Evolutionary conservation across 1,140 invertebrate genomes (phyloP).

Genomic region (Drosophila pectinifera): DNA sequence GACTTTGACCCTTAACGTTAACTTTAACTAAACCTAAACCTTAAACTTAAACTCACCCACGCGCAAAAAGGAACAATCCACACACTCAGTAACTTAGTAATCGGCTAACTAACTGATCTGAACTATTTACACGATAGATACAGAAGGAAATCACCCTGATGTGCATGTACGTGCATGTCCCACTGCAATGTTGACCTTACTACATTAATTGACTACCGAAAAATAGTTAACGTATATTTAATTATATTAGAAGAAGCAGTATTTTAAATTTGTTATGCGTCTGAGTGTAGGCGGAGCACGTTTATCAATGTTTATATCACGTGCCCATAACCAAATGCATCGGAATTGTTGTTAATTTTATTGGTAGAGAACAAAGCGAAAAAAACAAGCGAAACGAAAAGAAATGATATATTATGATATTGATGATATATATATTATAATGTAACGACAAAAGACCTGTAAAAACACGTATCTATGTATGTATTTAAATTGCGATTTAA

Average conservation of each 20-base stretch:
- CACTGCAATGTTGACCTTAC: slow-evolving; percentile 72
- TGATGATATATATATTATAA: slow-evolving; percentile 32
- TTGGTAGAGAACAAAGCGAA: slow-evolving; percentile 53
- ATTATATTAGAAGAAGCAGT: slow-evolving; percentile 62
- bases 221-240: slow-evolving; percentile 65
- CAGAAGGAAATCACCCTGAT: slow-evolving; percentile 9
- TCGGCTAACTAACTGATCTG: slow-evolving; percentile 30
- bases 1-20: slow-evolving; percentile 28
- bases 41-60: slow-evolving; percentile 27
- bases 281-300: slow-evolving; percentile 44
- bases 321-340: slow-evolving; percentile 63
- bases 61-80: slow-evolving; percentile 61
- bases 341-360: slow-evolving; percentile 78
- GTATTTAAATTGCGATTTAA: slow-evolving; percentile 73
- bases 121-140: slow-evolving; percentile 46
- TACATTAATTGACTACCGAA: slow-evolving; percentile 60
- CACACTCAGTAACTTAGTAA: slow-evolving; percentile 60
- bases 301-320: slow-evolving; percentile 68
- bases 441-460: slow-evolving; percentile 76
- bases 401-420: slow-evolving; percentile 56
- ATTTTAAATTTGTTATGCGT: slow-evolving; percentile 75
- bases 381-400: slow-evolving; percentile 14
- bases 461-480: slow-evolving; percentile 60
- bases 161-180: slow-evolving; percentile 30
- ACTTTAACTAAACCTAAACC: slow-evolving; percentile 15